Evolutionary conservation across 2,113 vertebrate species (phyloP).

Genomic region (Dendrocopos noguchii): DNA sequence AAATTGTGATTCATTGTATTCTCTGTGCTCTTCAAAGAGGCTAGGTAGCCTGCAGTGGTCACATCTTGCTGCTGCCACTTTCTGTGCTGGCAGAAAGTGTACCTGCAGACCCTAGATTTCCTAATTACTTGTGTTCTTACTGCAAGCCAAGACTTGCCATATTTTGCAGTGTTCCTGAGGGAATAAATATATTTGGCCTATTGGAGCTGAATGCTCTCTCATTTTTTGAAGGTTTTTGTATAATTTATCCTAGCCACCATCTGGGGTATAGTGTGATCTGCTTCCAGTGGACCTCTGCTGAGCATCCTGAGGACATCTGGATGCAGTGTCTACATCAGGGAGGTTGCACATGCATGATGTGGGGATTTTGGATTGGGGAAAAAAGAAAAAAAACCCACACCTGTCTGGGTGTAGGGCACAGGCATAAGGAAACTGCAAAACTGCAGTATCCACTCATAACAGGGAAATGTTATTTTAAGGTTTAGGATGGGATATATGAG

Average conservation of each 20-base stretch:
- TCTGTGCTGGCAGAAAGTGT: not conserved
- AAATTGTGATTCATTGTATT: not conserved
- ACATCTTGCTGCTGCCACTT: conserved; percentile 25
- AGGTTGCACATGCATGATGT: not conserved
- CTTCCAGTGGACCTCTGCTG: not conserved
- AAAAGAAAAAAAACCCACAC: not conserved
- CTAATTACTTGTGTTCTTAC: conserved; percentile 25
- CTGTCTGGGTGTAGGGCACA: not conserved
- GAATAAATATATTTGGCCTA: not conserved
- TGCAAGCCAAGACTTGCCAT: conserved; percentile 7
- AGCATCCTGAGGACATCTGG: not conserved
- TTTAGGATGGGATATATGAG: not conserved
- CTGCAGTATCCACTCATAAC: not conserved
- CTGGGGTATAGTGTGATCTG: not conserved
- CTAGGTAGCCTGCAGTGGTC: not conserved
- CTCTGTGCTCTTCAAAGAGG: not conserved
- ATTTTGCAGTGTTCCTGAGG: conserved; percentile 7
- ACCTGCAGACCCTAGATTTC: not conserved
- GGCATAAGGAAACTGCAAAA: not conserved
- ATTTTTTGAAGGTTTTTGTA: conserved; percentile 13
- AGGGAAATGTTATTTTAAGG: not conserved
- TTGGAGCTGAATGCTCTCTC: not conserved
- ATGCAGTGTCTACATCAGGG: not conserved
- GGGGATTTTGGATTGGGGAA: not conserved
- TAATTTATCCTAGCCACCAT: not conserved